These are phyloP conservation scores for Pao palembangensis DNA, from an alignment of 2,113 vertebrate genomes.

Conservation along the genomic window DNA sequence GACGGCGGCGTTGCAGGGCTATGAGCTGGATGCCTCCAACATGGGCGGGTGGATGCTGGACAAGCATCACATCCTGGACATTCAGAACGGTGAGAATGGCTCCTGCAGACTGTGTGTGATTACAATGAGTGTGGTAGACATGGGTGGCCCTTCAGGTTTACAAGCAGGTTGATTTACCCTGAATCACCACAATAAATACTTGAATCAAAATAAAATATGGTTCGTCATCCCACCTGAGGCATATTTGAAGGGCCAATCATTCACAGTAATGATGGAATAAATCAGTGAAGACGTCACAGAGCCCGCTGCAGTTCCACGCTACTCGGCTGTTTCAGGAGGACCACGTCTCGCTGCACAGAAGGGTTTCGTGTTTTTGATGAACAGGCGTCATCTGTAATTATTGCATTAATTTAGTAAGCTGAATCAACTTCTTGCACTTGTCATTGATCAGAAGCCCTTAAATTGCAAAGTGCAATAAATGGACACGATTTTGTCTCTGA, in stretches of 20 bases:
- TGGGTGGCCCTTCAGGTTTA: constrained; percentile 54
- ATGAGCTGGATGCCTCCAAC: constrained; percentile 91
- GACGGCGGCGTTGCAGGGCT: constrained; percentile 88
- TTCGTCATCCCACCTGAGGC: constrained; percentile 74
- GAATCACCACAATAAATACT: constrained; percentile 78
- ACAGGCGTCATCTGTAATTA: constrained; percentile 54
- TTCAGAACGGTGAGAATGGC: constrained; percentile 86
- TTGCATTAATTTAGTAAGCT: constrained; percentile 39
- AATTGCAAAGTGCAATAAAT: constrained; percentile 40
- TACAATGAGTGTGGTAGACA: constrained; percentile 18
- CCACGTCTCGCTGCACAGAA: constrained; percentile 68
- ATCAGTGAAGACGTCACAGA: constrained; percentile 75
- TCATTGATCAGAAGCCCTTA: constrained; percentile 46
- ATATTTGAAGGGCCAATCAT: constrained; percentile 79
- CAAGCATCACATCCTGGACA: constrained; percentile 91
- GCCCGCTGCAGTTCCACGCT: constrained; percentile 36
- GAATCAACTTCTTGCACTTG: constrained; percentile 38
- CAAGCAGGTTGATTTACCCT: constrained; percentile 68
- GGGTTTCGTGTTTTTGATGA: constrained; percentile 47
- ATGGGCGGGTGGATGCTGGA: constrained; percentile 95
- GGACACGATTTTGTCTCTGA: constrained; percentile 44
- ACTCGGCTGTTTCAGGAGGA: constrained; percentile 77
- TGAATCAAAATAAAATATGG: constrained; percentile 73
- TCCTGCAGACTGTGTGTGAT: too few species aligned
- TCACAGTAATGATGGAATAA: constrained; percentile 84